Percentiles rank a stretch among this genome's conserved stretches.
phyloP scores from a whole-genome alignment of 2,797 vertebrate genomes.

The Apodemus agrarius region DNA sequence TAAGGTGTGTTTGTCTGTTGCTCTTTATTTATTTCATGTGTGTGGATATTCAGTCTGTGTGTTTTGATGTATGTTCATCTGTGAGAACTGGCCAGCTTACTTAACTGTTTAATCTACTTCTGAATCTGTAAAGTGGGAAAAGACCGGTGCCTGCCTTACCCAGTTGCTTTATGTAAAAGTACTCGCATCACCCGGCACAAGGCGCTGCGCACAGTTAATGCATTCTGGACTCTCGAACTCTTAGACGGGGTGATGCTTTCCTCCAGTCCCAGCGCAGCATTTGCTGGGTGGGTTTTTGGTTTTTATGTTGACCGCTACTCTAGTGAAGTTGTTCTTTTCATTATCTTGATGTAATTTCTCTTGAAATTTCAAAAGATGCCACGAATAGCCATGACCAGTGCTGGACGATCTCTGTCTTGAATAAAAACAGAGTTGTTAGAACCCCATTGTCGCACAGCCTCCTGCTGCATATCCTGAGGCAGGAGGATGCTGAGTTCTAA shows the following conservation, averaged over 20 bases:
- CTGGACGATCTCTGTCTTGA: neutral
- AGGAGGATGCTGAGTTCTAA: neutral
- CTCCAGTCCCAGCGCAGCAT: neutral
- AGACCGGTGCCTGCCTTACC: neutral
- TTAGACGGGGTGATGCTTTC: neutral
- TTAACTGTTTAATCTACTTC: neutral
- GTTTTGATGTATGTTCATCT: neutral
- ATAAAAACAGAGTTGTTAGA: slow-evolving; percentile 9
- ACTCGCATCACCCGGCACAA: neutral
- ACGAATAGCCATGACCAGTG: neutral
- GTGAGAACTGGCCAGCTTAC: neutral
- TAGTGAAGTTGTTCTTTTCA: slow-evolving; percentile 5
- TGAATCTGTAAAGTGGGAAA: neutral
- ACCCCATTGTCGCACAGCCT: neutral
- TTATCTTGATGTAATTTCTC: slow-evolving; percentile 12
- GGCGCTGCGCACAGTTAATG: neutral
- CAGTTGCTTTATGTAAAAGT: neutral
- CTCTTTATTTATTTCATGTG: neutral
- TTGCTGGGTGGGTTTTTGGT: neutral
- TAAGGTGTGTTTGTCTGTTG: neutral
- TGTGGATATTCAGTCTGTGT: neutral
- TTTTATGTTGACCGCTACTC: neutral
- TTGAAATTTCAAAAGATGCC: slow-evolving; percentile 47
- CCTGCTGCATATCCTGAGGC: neutral
- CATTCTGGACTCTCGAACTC: neutral